phyloP scores from a whole-genome alignment of 2,888 invertebrate genomes.

The Pristionchus maxplancki region DNA sequence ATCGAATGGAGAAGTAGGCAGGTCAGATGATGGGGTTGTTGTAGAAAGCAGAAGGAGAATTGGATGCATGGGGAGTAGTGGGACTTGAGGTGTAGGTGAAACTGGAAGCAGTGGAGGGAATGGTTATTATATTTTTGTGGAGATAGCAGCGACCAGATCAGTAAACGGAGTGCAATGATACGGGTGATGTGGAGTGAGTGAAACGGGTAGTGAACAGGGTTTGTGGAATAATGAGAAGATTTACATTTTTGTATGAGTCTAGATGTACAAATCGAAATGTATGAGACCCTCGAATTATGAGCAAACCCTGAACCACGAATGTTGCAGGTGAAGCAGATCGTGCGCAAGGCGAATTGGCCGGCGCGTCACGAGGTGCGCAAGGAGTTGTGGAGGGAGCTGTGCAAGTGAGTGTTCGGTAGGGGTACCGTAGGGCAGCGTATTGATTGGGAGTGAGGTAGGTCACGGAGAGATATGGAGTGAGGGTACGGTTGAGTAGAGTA shows the following conservation, averaged over 20 bases:
- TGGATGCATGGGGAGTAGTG: background rate
- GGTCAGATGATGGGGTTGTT: background rate
- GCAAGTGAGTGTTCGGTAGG: constrained; percentile 55
- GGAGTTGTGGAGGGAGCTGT: constrained; percentile 75
- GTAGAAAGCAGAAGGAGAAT: background rate
- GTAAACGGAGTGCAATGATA: no score
- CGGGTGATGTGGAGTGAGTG: no score
- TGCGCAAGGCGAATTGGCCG: constrained; percentile 76
- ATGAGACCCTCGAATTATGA: no score
- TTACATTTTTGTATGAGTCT: no score
- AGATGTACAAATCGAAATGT: no score
- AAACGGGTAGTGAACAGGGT: no score
- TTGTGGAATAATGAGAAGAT: no score
- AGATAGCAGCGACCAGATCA: no score
- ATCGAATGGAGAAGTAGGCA: background rate
- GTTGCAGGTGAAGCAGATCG: constrained; percentile 76
- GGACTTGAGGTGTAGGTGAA: no score
- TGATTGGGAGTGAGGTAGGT: background rate
- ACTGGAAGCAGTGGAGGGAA: no score
- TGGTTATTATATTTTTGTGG: no score
- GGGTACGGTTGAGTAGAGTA: background rate
- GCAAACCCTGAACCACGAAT: background rate
- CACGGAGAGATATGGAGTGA: no score
- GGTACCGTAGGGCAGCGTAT: background rate
- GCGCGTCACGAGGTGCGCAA: constrained; percentile 74